Percentiles rank a stretch among this genome's conserved stretches.
phyloP scores from a whole-genome alignment of 1,140 invertebrate species.

The Drosophila sp. region DNA sequence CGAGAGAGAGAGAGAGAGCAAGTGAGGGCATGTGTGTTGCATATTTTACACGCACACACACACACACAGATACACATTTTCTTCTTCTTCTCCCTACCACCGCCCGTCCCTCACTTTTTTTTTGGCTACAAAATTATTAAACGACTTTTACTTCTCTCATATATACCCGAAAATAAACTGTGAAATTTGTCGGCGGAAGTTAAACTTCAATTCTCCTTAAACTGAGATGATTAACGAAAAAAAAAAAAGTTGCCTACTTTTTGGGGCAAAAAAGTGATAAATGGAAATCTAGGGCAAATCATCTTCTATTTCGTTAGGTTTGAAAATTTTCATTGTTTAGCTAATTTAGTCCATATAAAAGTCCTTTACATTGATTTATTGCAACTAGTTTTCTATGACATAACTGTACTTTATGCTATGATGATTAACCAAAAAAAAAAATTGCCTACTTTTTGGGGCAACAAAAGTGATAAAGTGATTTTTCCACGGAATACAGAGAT shows the following conservation, averaged over 20 bases:
- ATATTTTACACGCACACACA: conserved; percentile 46
- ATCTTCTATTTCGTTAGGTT: too few relatives aligned
- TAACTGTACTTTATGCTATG: too few relatives aligned
- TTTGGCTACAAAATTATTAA: conserved; percentile 21
- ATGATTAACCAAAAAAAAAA: too few relatives aligned
- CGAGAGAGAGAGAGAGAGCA: not conserved
- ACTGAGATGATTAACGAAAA: not conserved
- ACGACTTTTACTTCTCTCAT: conserved; percentile 4
- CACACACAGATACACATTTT: conserved; percentile 32
- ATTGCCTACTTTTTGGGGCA: too few relatives aligned
- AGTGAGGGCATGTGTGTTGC: conserved; percentile 33
- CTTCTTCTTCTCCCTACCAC: not conserved
- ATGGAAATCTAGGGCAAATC: too few relatives aligned
- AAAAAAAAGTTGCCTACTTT: conserved; percentile 27
- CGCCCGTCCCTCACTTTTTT: too few relatives aligned
- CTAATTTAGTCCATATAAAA: too few relatives aligned
- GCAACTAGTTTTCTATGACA: too few relatives aligned
- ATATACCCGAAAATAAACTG: not conserved
- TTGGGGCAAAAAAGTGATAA: not conserved
- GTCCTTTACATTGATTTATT: too few relatives aligned
- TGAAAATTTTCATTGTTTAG: too few relatives aligned
- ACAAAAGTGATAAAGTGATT: too few relatives aligned
- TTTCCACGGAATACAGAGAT: too few relatives aligned
- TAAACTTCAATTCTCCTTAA: not conserved
- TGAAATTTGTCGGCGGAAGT: conserved; percentile 6